Evolutionary conservation across 2,113 vertebrate genomes (phyloP).

Genomic region (Glareola pratincola): DNA sequence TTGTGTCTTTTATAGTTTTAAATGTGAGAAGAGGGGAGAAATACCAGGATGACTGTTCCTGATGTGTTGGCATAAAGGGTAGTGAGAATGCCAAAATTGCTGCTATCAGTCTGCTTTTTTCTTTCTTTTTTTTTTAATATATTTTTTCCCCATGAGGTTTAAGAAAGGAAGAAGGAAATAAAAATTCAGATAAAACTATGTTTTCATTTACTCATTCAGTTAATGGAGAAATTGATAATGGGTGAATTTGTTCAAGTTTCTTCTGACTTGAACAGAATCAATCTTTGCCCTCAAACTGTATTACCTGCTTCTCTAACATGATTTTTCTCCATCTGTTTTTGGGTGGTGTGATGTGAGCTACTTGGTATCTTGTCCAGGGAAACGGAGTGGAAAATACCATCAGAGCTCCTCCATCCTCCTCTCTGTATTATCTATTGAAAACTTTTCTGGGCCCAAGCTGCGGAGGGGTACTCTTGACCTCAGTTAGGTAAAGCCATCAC

Average conservation of each 20-base stretch:
- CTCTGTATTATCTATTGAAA: neutral
- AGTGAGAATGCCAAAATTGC: neutral
- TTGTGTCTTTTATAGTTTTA: neutral
- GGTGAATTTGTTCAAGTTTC: neutral
- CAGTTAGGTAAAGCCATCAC: neutral
- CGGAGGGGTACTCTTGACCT: neutral
- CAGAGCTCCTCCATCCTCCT: neutral
- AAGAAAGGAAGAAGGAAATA: neutral
- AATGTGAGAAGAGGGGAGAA: neutral
- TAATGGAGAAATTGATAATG: neutral
- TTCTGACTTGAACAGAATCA: neutral
- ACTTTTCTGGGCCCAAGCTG: neutral
- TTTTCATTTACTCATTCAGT: neutral
- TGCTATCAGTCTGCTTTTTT: neutral
- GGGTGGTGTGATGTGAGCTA: fast-evolving
- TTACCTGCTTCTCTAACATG: neutral
- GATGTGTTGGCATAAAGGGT: neutral
- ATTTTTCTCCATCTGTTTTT: neutral
- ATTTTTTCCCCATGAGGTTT: neutral
- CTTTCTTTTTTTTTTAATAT: neutral
- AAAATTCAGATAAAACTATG: neutral
- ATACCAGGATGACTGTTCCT: neutral
- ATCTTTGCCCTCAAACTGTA: neutral
- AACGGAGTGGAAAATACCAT: fast-evolving
- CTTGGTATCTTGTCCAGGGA: neutral